Percentiles rank a stretch among this genome's conserved stretches.
These are phyloP conservation scores for Aphodius sticticus DNA, from an alignment of 2,888 invertebrate species.

Conservation along the genomic window DNA sequence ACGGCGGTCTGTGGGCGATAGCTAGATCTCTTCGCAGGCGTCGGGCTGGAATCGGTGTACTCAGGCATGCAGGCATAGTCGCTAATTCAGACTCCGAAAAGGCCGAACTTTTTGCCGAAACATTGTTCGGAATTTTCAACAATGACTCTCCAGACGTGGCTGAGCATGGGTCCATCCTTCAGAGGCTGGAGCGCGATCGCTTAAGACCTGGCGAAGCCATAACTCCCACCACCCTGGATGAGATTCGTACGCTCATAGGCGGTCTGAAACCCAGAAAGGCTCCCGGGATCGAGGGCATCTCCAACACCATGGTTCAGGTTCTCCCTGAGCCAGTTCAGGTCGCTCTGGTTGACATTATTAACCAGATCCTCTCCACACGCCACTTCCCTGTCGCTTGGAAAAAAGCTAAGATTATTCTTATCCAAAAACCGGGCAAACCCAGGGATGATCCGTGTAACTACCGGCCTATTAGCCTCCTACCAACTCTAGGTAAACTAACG, in stretches of 20 bases:
- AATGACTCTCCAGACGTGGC: not conserved
- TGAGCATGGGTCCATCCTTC: not conserved
- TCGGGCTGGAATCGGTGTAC: not conserved
- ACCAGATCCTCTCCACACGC: not conserved
- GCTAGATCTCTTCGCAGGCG: not conserved
- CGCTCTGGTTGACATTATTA: not conserved
- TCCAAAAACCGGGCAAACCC: slow-evolving; percentile 7
- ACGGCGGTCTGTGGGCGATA: not conserved
- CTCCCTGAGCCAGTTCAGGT: not conserved
- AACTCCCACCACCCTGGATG: not conserved
- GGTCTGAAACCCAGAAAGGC: not conserved
- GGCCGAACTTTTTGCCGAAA: not conserved
- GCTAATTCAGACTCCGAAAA: not conserved
- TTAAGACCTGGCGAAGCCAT: not conserved
- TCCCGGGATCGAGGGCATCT: not conserved
- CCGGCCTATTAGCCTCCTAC: slow-evolving; percentile 25
- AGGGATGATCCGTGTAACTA: not conserved
- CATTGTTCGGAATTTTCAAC: not conserved
- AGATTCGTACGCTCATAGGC: not conserved
- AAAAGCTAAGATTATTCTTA: not conserved
- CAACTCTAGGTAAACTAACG: slow-evolving; percentile 9
- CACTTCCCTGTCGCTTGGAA: not conserved
- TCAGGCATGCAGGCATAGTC: not conserved
- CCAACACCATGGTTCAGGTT: not conserved
- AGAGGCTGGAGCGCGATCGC: not conserved